Percentiles rank a stretch among this genome's conserved stretches.
Evolutionary conservation across 2,113 vertebrate genomes (phyloP).

Genomic region (Podiceps cristatus): DNA sequence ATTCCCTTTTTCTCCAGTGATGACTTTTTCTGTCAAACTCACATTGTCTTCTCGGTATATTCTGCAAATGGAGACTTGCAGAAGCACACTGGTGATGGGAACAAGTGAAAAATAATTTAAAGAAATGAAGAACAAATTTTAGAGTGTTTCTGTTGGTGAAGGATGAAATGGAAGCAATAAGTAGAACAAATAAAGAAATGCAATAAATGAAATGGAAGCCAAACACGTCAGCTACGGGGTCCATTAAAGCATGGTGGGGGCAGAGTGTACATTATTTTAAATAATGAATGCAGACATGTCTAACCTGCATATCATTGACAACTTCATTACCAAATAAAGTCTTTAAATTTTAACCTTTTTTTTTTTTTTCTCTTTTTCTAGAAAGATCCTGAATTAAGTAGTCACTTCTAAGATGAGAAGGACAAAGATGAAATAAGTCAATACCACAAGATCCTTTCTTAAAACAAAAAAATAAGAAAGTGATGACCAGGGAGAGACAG

Average conservation of each 20-base stretch:
- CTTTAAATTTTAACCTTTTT: not conserved
- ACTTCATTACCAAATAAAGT: not conserved
- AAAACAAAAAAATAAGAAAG: not conserved
- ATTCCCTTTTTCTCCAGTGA: not conserved
- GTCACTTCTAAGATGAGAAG: not conserved
- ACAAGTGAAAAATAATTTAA: not conserved
- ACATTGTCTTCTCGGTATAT: not conserved
- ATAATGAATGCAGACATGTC: not conserved
- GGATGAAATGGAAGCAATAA: slow-evolving; percentile 2
- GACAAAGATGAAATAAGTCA: not conserved
- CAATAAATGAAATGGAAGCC: not conserved
- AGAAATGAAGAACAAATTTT: not conserved
- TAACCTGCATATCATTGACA: not conserved
- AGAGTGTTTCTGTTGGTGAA: not conserved
- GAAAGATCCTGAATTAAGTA: not conserved
- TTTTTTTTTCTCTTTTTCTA: not conserved
- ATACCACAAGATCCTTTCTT: not conserved
- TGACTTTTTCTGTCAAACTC: not conserved
- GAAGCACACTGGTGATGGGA: not conserved
- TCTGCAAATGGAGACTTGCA: not conserved
- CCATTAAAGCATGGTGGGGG: not conserved
- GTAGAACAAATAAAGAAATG: not conserved
- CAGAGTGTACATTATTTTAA: not conserved
- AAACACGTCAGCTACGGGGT: not conserved
- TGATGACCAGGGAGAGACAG: not conserved